Base-by-base conservation (phyloP, 2,113 vertebrate genomes). In the Hoplias malabaricus region DNA sequence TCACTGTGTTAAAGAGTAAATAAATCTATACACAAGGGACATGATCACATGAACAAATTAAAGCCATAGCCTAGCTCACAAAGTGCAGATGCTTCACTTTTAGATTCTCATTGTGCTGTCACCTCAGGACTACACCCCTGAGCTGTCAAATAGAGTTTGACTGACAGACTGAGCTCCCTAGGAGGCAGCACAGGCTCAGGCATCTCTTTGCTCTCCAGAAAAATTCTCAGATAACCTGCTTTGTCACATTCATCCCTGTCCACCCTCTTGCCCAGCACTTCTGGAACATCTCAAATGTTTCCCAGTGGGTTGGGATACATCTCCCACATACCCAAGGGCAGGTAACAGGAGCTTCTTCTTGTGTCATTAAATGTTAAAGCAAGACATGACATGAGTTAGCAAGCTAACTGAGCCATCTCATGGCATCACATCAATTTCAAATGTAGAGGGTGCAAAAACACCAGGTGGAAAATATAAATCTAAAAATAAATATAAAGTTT, bases 401-500 rank as follows among this genome's bases (percentile, higher is more conserved):
- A 31, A 57, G 59, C 68, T 68, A 69, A 62, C 57, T 31, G 63
- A 78, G 56, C 70, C 70, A 2, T 50, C 59, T 68, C 21, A 65
- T 69, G n/a, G n/a, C n/a, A n/a, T n/a, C n/a, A n/a, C n/a, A n/a
- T n/a, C n/a, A n/a, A n/a, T n/a, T n/a, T n/a, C n/a, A n/a, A n/a
- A n/a, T n/a, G n/a, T n/a, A n/a, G n/a, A n/a, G n/a, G n/a, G n/a
- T n/a, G n/a, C n/a, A n/a, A n/a, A n/a, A n/a, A n/a, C n/a, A n/a
- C n/a, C n/a, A n/a, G n/a, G n/a, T n/a, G n/a, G n/a, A n/a, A n/a
- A n/a, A n/a, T n/a, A n/a, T n/a, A n/a, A n/a, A n/a, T n/a, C n/a
- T n/a, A n/a, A n/a, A n/a, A n/a, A n/a, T n/a, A n/a, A n/a, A n/a
- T n/a, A n/a, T n/a, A n/a, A n/a, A n/a, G n/a, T n/a, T n/a, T n/a